phyloP scores from a whole-genome alignment of 1,140 invertebrate species.

The Wasmannia auropunctata region DNA sequence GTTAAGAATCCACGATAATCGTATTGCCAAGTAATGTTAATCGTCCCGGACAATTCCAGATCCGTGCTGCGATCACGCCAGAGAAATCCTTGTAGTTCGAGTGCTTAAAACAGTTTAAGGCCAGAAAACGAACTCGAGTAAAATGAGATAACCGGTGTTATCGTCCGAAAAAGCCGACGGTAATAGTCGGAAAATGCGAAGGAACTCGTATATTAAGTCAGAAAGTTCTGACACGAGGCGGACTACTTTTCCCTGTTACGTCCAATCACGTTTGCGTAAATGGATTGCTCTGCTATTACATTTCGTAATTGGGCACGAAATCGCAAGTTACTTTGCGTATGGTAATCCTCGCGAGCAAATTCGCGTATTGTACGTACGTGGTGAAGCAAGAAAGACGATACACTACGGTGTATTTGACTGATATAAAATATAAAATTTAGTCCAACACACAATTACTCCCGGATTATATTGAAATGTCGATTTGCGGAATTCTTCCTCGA shows the following conservation, averaged over 20 bases:
- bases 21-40: not conserved
- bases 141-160: constrained; percentile 28
- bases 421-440: constrained; percentile 14
- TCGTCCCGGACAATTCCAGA: not conserved
- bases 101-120: not conserved
- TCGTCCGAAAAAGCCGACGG: constrained; percentile 40
- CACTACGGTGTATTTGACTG: not conserved
- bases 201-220: constrained; percentile 32
- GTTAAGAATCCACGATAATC: not conserved
- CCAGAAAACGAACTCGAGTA: not conserved
- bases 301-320: not conserved
- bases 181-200: constrained; percentile 23
- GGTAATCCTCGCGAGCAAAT: not conserved
- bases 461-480: constrained; percentile 1
- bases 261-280: constrained; percentile 26
- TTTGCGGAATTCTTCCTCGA: constrained; percentile 12
- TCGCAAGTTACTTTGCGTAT: not conserved
- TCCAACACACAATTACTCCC: not conserved
- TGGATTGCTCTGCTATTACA: not conserved
- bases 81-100: not conserved
- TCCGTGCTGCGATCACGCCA: not conserved
- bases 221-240: constrained; percentile 44
- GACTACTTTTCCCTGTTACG: constrained; percentile 20
- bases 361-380: not conserved
- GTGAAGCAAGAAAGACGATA: not conserved